These are phyloP conservation scores for Lagothrix lagotricha DNA, from an alignment of 2,797 vertebrate species.

Conservation along the genomic window DNA sequence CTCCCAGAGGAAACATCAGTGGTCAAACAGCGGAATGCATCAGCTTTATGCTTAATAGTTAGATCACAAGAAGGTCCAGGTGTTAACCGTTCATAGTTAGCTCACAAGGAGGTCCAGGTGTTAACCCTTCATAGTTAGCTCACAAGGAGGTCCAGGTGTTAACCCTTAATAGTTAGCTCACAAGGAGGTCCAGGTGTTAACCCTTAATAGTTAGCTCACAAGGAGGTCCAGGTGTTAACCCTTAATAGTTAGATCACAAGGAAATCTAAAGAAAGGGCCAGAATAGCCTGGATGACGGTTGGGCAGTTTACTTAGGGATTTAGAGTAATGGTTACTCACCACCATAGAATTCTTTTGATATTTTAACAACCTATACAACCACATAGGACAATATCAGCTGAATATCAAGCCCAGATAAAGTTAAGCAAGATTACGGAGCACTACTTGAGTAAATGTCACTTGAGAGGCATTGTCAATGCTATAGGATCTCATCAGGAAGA, in stretches of 20 bases:
- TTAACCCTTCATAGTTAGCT: no score
- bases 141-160: no score
- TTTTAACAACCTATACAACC: neutral
- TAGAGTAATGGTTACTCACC: neutral
- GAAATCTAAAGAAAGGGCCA: neutral
- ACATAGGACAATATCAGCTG: neutral
- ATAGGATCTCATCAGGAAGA: neutral
- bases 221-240: no score
- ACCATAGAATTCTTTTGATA: neutral
- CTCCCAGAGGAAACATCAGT: accelerated
- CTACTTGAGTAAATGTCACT: neutral
- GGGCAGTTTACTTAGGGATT: neutral
- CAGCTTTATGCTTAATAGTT: no score
- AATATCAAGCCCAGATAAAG: neutral
- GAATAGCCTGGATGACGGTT: neutral
- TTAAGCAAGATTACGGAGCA: neutral
- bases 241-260: neutral
- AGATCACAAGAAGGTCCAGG: no score
- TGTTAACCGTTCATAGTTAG: no score
- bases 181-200: neutral
- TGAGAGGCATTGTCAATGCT: neutral
- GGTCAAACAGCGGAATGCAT: accelerated
- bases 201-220: no score
- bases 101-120: no score
- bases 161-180: neutral